Evolutionary conservation across 2,113 vertebrate species (phyloP).

Genomic region (Pholis gunnellus): DNA sequence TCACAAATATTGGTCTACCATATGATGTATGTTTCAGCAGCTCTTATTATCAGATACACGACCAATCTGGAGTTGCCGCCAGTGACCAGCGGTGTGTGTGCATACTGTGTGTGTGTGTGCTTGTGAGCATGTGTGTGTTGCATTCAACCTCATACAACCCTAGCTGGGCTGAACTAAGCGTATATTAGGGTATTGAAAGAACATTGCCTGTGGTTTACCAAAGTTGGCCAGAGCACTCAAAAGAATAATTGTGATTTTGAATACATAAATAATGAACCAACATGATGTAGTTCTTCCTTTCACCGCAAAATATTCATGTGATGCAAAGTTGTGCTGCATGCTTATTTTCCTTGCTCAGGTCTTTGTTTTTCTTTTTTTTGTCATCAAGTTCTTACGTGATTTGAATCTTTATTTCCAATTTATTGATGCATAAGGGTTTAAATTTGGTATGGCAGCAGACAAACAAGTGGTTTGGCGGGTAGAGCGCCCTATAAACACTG

Average conservation of each 20-base stretch:
- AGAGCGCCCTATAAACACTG: neutral
- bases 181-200: constrained; percentile 50
- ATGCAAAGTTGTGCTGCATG: neutral
- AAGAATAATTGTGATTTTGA: constrained; percentile 35
- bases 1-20: constrained; percentile 34
- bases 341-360: neutral
- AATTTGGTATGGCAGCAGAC: neutral
- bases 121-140: neutral
- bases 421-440: constrained; percentile 1
- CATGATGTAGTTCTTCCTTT: constrained; percentile 5
- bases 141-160: constrained; percentile 56
- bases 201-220: constrained; percentile 65
- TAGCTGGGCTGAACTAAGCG: neutral
- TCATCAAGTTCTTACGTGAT: neutral
- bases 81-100: constrained; percentile 30
- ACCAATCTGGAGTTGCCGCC: constrained; percentile 24
- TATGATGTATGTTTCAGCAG: constrained; percentile 23
- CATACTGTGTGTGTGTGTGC: neutral
- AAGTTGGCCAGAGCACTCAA: constrained; percentile 16
- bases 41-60: constrained; percentile 26
- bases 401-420: constrained; percentile 14
- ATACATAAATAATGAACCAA: constrained; percentile 15
- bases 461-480: constrained; percentile 40
- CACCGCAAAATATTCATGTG: constrained; percentile 12
- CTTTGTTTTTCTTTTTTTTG: neutral